Percentiles rank a stretch among this genome's conserved stretches.
These are phyloP conservation scores for Trichosurus vulpecula DNA, from an alignment of 2,797 vertebrate genomes.

Conservation along the genomic window DNA sequence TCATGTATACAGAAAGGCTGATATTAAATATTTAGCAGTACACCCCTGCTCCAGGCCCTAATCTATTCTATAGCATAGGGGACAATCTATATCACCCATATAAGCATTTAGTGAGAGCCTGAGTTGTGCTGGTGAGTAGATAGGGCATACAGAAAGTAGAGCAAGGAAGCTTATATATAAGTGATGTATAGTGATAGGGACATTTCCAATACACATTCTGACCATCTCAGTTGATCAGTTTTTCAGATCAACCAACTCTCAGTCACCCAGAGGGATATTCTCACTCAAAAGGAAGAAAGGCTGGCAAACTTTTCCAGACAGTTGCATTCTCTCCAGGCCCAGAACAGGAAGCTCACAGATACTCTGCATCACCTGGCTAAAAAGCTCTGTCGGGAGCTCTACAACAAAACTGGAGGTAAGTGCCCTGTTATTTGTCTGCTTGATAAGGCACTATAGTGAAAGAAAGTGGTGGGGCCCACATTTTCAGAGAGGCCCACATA, in stretches of 20 bases:
- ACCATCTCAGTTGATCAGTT: slow-evolving; percentile 69
- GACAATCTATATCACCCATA: background rate
- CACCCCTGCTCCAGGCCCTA: background rate
- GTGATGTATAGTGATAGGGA: background rate
- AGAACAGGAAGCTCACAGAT: slow-evolving; percentile 60
- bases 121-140: background rate
- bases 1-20: background rate
- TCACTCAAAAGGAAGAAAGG: slow-evolving; percentile 64
- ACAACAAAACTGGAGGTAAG: slow-evolving; percentile 75
- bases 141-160: background rate
- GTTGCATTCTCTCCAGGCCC: slow-evolving; percentile 58
- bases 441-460: background rate
- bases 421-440: background rate
- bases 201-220: slow-evolving; percentile 8
- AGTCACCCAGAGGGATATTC: slow-evolving; percentile 55
- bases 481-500: background rate
- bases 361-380: slow-evolving; percentile 63
- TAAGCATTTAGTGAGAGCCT: background rate
- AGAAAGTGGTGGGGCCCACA: background rate
- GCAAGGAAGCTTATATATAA: background rate
- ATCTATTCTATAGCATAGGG: background rate
- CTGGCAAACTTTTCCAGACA: slow-evolving; percentile 66
- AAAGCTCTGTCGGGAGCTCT: slow-evolving; percentile 75
- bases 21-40: background rate
- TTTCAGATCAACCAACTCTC: slow-evolving; percentile 77